Base-by-base conservation (phyloP, 2,888 invertebrate genomes). In the Metacarcinus magister region DNA sequence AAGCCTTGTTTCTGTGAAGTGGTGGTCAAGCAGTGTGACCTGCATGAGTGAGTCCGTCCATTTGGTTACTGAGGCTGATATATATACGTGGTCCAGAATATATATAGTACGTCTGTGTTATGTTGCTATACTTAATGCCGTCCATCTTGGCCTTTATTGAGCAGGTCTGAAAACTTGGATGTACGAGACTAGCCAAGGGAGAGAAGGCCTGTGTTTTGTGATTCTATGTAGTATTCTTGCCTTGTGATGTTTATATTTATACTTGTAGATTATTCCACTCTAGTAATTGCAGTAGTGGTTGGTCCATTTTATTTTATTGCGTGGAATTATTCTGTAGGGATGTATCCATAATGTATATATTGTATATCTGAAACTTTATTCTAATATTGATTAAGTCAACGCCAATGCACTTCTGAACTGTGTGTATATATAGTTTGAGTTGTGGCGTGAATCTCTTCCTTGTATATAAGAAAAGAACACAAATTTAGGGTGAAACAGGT, bases 371-470 rank as follows among this genome's bases (percentile, higher is more conserved):
- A 46, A 39, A 5, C 19, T 60, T n/a, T n/a, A 23, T 13, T 95
- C 28, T 19, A 75, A 23, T 95, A 19, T 96, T 67, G 28, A 75
- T 67, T 43, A 96, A 48, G 60, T 94, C 8, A 19, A 39, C 39
- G 75, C 28, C 10, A 13, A 39, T 43, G 75, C 28, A 2, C 28
- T 28, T 5, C n/a, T n/a, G 28, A n/a, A 10, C n/a, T n/a, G n/a
- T n/a, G 10, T 28, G 1, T 44, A 44, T n/a, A 90, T 32, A 39
- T 90, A 43, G 28, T 8, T 90, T 19, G 28, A 28, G 28, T n/a
- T 54, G n/a, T 19, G 23, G 23, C 28, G 91, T 44, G 23, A n/a
- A 46, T 91, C 19, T 16, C 23, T 67, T 5, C 23, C 23, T 23
- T 67, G 13, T 67, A 67, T 23, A 5, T 16, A 67, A 5, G 16